Evolutionary conservation across 2,797 vertebrate genomes (phyloP), one percentile per base, ranked within the genome.

Genomic region (Girardinus metallicus): DNA sequence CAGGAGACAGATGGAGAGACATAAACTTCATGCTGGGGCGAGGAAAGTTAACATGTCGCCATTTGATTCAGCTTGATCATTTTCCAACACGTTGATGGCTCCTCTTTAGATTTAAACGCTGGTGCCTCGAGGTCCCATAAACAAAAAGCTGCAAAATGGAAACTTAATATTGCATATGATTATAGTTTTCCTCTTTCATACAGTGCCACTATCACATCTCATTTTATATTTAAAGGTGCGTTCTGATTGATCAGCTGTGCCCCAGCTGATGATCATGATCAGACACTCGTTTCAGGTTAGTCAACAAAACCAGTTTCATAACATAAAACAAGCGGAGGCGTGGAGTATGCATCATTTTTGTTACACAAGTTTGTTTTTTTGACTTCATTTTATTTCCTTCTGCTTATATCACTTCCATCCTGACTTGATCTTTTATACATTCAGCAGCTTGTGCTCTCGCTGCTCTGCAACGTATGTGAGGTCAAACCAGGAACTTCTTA

Each of bases 391-490:
- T 34, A 68, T 74, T 44, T 53, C 18, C 46, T 36, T 41, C 21
- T 31, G 21, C 21, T 36, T 41, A 64, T 41, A 64, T 78, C 41
- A n/a, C 51, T 60, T 77, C 53, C 8, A 18, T 66, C 51, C 3
- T 70, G 46, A 23, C 16, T 75, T 71, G n/a, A n/a, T n/a, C n/a
- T 66, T 8, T 53, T 53, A 9, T 53, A 53, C 43, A 75, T 80
- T 80, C 74, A 81, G 75, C 76, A 46, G 16, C 79, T 64, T 29
- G 91, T 89, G 81, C 81, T 89, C 91, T 89, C 75, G 86, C 87
- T 73, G 39, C 73, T 75, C 23, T 10, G 53, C 49, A 84, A 77
- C 34, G 77, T 85, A 43, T 72, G 62, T 79, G 84, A 88, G 85
- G 89, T 91, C 87, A 87, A 47, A 55, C 46, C 16, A 62, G 73